These are phyloP conservation scores for Odontamblyopus rebecca DNA, from an alignment of 2,797 vertebrate genomes.

Conservation along the genomic window DNA sequence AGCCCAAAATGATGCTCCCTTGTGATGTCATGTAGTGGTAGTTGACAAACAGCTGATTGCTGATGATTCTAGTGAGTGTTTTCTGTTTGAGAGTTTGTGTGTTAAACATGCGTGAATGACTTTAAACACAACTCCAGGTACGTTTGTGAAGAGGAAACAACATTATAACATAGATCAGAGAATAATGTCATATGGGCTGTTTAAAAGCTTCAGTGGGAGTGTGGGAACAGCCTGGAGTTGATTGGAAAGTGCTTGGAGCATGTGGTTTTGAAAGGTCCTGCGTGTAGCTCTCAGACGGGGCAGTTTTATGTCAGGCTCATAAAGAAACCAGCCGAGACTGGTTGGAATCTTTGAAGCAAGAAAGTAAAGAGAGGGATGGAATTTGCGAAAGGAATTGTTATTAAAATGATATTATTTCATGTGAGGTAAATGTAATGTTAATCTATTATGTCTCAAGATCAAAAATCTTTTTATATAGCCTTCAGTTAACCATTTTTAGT, in stretches of 20 bases:
- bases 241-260: conserved; percentile 49
- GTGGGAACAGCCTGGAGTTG: conserved; percentile 30
- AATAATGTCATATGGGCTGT: too few species aligned
- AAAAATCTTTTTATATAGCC: neutral
- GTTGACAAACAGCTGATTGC: too few species aligned
- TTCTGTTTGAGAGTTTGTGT: too few species aligned
- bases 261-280: conserved; percentile 56
- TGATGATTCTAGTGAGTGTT: too few species aligned
- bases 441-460: neutral
- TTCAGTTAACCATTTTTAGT: too few species aligned
- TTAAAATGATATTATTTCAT: neutral
- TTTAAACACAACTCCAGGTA: too few species aligned
- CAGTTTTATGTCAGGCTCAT: conserved; percentile 69
- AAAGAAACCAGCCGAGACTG: conserved; percentile 68
- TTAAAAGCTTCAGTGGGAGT: neutral
- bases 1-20: too few species aligned
- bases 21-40: too few species aligned
- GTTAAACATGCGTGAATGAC: too few species aligned
- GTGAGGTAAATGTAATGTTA: neutral
- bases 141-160: neutral
- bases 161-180: neutral
- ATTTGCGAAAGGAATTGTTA: neutral
- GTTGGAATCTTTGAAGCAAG: conserved; percentile 32
- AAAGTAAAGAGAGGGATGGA: conserved; percentile 39
- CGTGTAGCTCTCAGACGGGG: conserved; percentile 43